These are phyloP conservation scores for Reticulitermes speratus DNA, from an alignment of 1,140 invertebrate species.

Conservation along the genomic window DNA sequence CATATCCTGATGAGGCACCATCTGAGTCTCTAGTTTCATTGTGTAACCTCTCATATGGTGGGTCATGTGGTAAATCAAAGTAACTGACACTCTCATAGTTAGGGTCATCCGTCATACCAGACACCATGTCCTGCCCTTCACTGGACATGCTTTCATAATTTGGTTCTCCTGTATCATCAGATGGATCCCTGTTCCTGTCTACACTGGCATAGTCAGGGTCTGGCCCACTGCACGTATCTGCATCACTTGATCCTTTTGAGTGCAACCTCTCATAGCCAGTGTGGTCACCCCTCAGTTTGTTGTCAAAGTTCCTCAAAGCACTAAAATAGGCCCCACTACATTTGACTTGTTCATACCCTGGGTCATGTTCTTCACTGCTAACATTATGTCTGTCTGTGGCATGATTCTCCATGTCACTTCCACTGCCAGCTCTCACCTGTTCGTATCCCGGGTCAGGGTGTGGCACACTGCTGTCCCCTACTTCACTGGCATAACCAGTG, in stretches of 20 bases:
- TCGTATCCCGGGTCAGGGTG: neutral
- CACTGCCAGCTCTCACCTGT: neutral
- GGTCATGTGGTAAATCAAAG: conserved; percentile 43
- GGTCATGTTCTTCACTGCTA: neutral
- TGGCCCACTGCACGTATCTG: conserved; percentile 37
- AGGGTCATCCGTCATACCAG: conserved; percentile 47
- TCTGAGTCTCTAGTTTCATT: conserved; percentile 37
- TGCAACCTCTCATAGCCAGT: neutral
- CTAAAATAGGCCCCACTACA: neutral
- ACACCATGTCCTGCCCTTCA: conserved; percentile 50
- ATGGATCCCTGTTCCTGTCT: conserved; percentile 8
- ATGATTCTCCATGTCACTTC: neutral
- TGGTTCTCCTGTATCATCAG: conserved; percentile 46
- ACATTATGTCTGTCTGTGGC: neutral
- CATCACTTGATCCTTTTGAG: neutral
- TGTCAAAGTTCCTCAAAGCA: neutral
- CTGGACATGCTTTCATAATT: conserved; percentile 72
- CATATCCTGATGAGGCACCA: neutral
- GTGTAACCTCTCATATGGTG: conserved; percentile 50
- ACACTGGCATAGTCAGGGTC: conserved; percentile 40
- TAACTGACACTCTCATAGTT: conserved; percentile 55
- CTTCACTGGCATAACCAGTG: neutral
- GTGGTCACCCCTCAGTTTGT: neutral
- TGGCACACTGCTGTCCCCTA: neutral
- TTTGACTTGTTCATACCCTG: neutral